Percentiles rank a stretch among this genome's conserved stretches.
phyloP scores from a whole-genome alignment of 2,113 vertebrate genomes.

The Ictalurus punctatus region DNA sequence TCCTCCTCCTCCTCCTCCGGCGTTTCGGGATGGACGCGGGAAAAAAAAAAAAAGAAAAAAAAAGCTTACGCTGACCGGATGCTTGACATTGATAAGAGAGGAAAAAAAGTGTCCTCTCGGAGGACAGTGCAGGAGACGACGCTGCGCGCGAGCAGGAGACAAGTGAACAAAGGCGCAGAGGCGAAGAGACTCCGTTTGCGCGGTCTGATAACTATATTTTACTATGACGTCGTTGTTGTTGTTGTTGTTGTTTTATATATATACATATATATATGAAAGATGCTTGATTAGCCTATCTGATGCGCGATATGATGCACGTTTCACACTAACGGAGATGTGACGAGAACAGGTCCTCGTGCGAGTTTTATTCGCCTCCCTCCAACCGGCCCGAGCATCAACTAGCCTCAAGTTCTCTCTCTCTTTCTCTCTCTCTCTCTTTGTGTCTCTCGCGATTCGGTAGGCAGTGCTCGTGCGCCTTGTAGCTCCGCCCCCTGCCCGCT shows the following conservation, averaged over 20 bases:
- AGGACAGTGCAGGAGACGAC: conserved; percentile 8
- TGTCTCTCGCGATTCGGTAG: conserved; percentile 62
- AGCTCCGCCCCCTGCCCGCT: conserved; percentile 65
- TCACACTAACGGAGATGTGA: conserved; percentile 49
- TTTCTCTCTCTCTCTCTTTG: conserved; percentile 48
- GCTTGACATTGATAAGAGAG: not conserved
- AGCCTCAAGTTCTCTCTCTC: conserved; percentile 48
- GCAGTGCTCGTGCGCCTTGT: conserved; percentile 64
- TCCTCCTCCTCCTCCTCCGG: no score
- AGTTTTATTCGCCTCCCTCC: conserved; percentile 52
- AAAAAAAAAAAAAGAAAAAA: not conserved
- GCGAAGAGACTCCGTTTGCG: not conserved
- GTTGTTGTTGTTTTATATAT: no score
- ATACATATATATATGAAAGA: not conserved
- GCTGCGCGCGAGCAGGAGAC: not conserved
- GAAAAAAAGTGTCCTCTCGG: not conserved
- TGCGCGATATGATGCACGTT: conserved; percentile 9
- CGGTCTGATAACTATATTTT: not conserved
- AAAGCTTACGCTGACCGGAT: not conserved
- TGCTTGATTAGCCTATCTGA: not conserved
- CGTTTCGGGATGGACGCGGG: not conserved
- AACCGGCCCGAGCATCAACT: conserved; percentile 54
- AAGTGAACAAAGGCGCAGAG: not conserved
- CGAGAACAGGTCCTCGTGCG: conserved; percentile 32
- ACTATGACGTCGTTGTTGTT: not conserved